Percentiles rank a stretch among this genome's conserved stretches.
These are phyloP conservation scores for Drosophila orosa DNA, from an alignment of 1,140 invertebrate species.

Conservation along the genomic window DNA sequence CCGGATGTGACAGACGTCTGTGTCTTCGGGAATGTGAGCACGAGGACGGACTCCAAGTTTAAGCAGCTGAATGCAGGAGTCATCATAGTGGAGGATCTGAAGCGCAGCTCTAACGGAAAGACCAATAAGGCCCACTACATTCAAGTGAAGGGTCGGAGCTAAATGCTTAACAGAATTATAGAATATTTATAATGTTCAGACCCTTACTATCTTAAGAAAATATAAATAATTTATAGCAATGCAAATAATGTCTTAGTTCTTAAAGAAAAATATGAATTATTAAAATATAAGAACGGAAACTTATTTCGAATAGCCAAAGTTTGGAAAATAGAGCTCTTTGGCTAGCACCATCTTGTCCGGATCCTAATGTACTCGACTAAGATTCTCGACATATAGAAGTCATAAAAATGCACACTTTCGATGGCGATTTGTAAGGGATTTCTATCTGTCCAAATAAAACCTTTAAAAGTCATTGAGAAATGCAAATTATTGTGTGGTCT, in stretches of 20 bases:
- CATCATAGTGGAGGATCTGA: slow-evolving; percentile 11
- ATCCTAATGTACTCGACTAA: no score
- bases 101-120: slow-evolving; percentile 22
- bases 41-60: slow-evolving; percentile 9
- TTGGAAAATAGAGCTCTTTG: no score
- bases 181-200: not conserved
- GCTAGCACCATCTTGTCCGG: no score
- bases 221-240: not conserved
- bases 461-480: not conserved
- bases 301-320: no score
- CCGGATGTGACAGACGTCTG: slow-evolving; percentile 60
- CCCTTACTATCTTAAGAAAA: not conserved
- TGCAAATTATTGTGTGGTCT: not conserved
- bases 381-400: no score
- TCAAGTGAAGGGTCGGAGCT: not conserved
- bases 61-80: slow-evolving; percentile 23
- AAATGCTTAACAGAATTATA: no score
- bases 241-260: no score
- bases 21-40: slow-evolving; percentile 50
- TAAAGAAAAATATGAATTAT: no score
- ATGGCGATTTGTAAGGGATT: no score
- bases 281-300: no score
- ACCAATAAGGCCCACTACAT: slow-evolving; percentile 20
- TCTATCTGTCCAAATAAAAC: no score
- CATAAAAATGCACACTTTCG: no score